Base-by-base conservation (phyloP, 2,888 invertebrate species). In the Tuberolachnus salignus region DNA sequence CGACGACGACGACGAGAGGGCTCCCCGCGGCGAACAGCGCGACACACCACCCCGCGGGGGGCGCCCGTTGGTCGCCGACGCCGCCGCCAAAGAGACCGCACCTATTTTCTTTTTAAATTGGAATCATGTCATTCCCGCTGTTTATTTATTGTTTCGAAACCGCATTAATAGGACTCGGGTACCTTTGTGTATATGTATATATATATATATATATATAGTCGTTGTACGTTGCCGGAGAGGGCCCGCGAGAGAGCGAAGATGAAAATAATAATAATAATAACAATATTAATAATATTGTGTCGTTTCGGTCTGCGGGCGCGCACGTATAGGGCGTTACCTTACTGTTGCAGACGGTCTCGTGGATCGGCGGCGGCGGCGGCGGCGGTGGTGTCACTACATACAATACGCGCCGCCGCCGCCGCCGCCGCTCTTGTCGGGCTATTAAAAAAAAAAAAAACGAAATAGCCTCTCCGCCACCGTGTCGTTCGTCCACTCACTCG, bases 101-200 rank as follows among this genome's bases (percentile, higher is more conserved):
- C 78, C 78, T 78, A 78, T 78, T 78, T 78, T 78, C 78, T 69
- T 78, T 78, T 78, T 78, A 78, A 78, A 78, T 78, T 78, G 78
- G 78, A 78, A 78, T 78, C 78, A 69, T 78, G 78, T 78, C 78
- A 78, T 78, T 78, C 78, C 78, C 78, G 78, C 78, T 78, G 78
- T 78, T 78, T 78, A 78, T 78, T 78, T 78, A 78, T 78, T 78
- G 78, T 78, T 78, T 78, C 78, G 69, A 78, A 78, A 78, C 78
- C 78, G 78, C 78, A 78, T 78, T 78, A 78, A 78, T 78, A 69
- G 78, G 78, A 78, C 67, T 73, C 75, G 75, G 72, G 72, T 53
- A 46, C 34, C 34, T 70, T 23, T 10, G 34, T 46, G 16, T 53
- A 71, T 21, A 11, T 26, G 3, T 44, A 21, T 6, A 61, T 34